These are phyloP conservation scores for Pecten maximus DNA, from an alignment of 2,888 invertebrate genomes.

Conservation along the genomic window DNA sequence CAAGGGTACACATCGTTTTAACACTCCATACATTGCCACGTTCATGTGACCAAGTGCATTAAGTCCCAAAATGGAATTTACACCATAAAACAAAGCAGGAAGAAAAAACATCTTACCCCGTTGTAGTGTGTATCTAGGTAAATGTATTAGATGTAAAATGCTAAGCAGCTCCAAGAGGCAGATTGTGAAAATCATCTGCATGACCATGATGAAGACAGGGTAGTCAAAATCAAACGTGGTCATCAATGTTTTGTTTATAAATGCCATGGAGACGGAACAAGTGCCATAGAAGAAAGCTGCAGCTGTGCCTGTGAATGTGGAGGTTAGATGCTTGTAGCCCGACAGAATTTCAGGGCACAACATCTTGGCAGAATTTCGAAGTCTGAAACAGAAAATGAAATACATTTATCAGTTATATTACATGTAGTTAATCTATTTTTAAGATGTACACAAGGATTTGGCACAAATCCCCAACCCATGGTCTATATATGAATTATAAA, in stretches of 20 bases:
- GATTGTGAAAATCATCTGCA: constrained; percentile 83
- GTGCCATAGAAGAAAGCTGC: constrained; percentile 82
- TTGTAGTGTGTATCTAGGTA: constrained; percentile 82
- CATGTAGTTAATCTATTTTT: too few relatives aligned
- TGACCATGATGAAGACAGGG: constrained; percentile 84
- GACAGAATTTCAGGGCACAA: not conserved
- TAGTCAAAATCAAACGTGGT: constrained; percentile 83
- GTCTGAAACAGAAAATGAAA: not conserved
- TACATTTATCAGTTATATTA: too few relatives aligned
- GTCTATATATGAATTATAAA: too few relatives aligned
- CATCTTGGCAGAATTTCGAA: not conserved
- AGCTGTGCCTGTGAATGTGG: constrained; percentile 67
- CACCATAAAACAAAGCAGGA: constrained; percentile 83
- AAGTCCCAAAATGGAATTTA: constrained; percentile 83
- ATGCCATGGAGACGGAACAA: constrained; percentile 82
- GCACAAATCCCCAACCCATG: too few relatives aligned
- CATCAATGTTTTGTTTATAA: constrained; percentile 83
- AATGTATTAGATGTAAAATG: constrained; percentile 70
- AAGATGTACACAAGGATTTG: too few relatives aligned
- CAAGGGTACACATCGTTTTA: constrained; percentile 84
- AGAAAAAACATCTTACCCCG: constrained; percentile 82
- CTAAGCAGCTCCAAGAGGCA: constrained; percentile 80
- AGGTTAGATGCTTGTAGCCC: constrained; percentile 13
- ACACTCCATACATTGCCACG: constrained; percentile 84
- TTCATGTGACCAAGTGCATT: constrained; percentile 84